Evolutionary conservation across 2,797 vertebrate genomes (phyloP).

Genomic region (Odontamblyopus rebecca): DNA sequence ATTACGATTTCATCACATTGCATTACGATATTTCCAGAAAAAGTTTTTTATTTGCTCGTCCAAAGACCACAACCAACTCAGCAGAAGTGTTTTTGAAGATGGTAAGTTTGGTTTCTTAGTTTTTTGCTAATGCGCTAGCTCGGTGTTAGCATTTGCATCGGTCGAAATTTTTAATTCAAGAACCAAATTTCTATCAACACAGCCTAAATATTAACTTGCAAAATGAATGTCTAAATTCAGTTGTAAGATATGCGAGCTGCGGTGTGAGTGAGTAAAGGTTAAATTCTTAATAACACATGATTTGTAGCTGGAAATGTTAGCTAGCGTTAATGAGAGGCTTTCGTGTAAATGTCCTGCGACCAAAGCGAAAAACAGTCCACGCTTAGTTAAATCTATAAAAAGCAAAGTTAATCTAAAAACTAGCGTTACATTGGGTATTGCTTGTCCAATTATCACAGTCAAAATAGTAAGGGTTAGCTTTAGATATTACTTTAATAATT

Average conservation of each 20-base stretch:
- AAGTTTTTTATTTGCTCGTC: conserved; percentile 24
- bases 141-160: conserved; percentile 46
- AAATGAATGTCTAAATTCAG: not conserved
- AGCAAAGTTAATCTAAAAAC: too few relatives aligned
- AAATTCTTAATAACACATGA: not conserved
- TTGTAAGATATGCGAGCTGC: not conserved
- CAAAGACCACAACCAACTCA: conserved; percentile 9
- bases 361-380: not conserved
- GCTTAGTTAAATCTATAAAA: not conserved
- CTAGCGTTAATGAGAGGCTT: conserved; percentile 39
- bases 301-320: conserved; percentile 44
- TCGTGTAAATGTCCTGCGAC: conserved; percentile 15
- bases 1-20: conserved; percentile 32
- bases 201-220: not conserved
- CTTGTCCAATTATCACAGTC: too few relatives aligned
- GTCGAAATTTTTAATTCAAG: conserved; percentile 32
- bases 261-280: accelerated
- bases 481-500: too few relatives aligned
- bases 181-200: conserved; percentile 20
- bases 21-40: conserved; percentile 12
- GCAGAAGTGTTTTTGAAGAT: conserved; percentile 60
- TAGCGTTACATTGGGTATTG: too few relatives aligned
- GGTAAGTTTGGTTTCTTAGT: conserved; percentile 61
- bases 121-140: conserved; percentile 64
- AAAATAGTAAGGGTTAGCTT: too few relatives aligned